A percentile compares a stretch with the other conserved stretches of the same genome.
Evolutionary conservation across 1,140 invertebrate species (phyloP).

Genomic region (Leptinotarsa defecta): DNA sequence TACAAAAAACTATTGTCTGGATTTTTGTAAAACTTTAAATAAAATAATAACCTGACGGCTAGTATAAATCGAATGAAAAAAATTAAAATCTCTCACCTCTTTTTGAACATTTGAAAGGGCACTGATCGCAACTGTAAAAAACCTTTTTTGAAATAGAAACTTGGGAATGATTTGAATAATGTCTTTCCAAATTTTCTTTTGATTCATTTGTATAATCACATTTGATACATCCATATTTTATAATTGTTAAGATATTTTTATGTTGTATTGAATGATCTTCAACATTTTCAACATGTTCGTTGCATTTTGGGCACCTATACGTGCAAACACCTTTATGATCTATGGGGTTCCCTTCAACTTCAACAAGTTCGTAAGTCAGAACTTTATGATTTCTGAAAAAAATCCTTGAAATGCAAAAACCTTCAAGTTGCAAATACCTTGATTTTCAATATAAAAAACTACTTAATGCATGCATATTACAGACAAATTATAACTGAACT

Average conservation of each 20-base stretch:
- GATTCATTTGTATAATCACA: background rate
- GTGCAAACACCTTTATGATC: background rate
- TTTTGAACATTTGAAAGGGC: background rate
- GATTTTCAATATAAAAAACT: too few relatives aligned
- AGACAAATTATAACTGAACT: too few relatives aligned
- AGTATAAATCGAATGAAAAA: too few relatives aligned
- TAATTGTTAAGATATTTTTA: background rate
- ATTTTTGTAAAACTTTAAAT: too few relatives aligned
- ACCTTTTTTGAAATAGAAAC: background rate
- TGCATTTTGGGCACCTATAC: slow-evolving; percentile 1
- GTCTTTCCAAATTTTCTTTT: background rate
- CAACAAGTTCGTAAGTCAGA: background rate
- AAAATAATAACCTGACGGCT: too few relatives aligned
- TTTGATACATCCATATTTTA: background rate
- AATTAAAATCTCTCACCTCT: too few relatives aligned
- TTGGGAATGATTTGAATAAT: background rate
- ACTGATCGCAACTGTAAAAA: background rate
- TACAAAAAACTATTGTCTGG: too few relatives aligned
- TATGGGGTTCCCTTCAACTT: background rate
- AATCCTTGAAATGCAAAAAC: background rate
- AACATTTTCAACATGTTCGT: background rate
- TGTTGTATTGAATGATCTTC: background rate
- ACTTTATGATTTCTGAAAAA: background rate
- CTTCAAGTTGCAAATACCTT: too few relatives aligned
- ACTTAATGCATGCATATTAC: too few relatives aligned